These are phyloP conservation scores for Colius striatus DNA, from an alignment of 2,113 vertebrate genomes.

Conservation along the genomic window DNA sequence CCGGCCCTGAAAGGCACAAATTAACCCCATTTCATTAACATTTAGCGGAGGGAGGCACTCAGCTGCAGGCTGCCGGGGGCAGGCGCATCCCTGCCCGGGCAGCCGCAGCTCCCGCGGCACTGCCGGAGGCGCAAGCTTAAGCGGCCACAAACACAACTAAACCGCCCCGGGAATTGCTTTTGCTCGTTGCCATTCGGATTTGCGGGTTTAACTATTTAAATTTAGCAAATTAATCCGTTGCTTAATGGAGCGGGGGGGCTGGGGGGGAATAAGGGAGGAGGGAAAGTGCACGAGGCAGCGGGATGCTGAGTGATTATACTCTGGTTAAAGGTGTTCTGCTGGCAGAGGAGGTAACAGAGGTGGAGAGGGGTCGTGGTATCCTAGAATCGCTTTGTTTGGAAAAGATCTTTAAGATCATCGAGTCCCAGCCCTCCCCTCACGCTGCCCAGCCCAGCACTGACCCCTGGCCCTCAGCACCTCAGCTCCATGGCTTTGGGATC, in stretches of 20 bases:
- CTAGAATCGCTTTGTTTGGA: no score
- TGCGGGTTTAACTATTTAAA: conserved; percentile 13
- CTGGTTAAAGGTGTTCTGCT: background rate
- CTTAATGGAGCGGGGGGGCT: background rate
- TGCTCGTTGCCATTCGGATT: background rate
- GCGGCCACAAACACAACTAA: background rate
- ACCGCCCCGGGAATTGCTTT: background rate
- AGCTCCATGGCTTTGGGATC: no score
- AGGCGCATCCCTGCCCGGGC: background rate
- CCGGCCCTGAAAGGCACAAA: accelerated
- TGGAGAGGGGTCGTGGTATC: background rate
- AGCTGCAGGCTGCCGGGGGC: background rate
- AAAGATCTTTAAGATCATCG: no score
- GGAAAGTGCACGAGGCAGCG: background rate
- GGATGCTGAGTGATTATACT: background rate
- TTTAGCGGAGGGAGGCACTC: accelerated
- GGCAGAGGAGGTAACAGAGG: background rate
- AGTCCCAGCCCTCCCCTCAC: no score
- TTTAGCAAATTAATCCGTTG: conserved; percentile 26
- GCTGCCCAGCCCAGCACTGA: no score
- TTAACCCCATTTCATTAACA: accelerated
- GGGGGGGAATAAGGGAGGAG: background rate
- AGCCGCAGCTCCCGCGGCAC: background rate
- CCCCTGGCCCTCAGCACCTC: no score
- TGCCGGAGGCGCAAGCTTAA: background rate